These are phyloP conservation scores for Aphodius granarius DNA, from an alignment of 2,888 invertebrate genomes.

Conservation along the genomic window DNA sequence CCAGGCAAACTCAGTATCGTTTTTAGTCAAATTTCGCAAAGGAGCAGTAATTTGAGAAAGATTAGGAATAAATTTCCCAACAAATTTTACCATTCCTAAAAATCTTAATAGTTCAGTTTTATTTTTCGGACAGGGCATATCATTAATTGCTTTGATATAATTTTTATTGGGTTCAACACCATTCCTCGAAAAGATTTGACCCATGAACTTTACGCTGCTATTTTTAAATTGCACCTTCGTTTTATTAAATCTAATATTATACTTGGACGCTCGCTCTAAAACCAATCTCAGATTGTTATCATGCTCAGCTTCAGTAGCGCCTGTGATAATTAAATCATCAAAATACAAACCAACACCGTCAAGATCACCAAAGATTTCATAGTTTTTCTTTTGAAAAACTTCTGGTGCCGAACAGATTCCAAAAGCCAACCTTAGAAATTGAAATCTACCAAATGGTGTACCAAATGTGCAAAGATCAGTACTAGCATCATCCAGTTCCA, in stretches of 20 bases:
- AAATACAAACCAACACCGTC: conserved; percentile 12
- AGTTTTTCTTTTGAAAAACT: conserved; percentile 9
- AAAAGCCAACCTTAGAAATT: neutral
- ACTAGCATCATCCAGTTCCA: neutral
- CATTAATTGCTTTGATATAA: conserved; percentile 29
- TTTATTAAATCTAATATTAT: conserved; percentile 42
- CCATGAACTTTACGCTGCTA: conserved; percentile 39
- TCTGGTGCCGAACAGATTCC: neutral
- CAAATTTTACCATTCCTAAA: conserved; percentile 39
- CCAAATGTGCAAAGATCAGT: neutral
- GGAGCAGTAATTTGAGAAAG: conserved; percentile 29
- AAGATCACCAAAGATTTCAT: conserved; percentile 18
- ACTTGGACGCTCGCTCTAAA: conserved; percentile 30
- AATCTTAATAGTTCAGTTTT: conserved; percentile 37
- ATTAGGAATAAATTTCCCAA: conserved; percentile 33
- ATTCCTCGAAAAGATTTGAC: conserved; percentile 29
- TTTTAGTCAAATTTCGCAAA: conserved; percentile 34
- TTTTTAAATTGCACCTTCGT: conserved; percentile 39
- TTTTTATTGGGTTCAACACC: conserved; percentile 32
- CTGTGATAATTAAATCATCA: conserved; percentile 20
- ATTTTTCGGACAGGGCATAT: conserved; percentile 32
- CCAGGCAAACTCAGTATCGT: conserved; percentile 34
- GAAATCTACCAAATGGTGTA: neutral
- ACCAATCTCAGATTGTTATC: conserved; percentile 12
- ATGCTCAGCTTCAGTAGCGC: conserved; percentile 16